These are phyloP conservation scores for Capreolus pygargus DNA, from an alignment of 2,113 vertebrate genomes.

Conservation along the genomic window DNA sequence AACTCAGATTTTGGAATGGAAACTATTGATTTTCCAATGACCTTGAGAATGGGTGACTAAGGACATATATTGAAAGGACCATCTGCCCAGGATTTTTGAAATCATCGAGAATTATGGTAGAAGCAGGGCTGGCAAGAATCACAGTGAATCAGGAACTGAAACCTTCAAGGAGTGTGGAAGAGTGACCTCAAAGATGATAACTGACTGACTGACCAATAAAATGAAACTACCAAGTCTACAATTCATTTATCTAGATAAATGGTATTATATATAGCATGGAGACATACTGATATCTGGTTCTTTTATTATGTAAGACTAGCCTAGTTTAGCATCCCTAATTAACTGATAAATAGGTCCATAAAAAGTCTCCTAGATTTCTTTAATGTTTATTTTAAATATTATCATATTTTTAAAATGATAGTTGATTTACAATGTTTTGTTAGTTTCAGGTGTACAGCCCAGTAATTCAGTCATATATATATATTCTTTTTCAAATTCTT, in stretches of 20 bases:
- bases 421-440: background rate
- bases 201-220: background rate
- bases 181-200: background rate
- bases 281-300: background rate
- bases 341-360: background rate
- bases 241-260: background rate
- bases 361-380: background rate
- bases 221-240: background rate
- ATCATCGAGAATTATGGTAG: background rate
- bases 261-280: background rate
- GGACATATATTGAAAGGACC: background rate
- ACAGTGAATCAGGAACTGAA: background rate
- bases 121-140: background rate
- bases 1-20: background rate
- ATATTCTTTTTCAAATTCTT: background rate
- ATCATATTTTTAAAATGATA: background rate
- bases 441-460: background rate
- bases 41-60: background rate
- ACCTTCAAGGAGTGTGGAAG: background rate
- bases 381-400: background rate
- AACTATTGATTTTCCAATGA: background rate
- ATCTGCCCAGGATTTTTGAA: background rate
- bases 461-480: background rate
- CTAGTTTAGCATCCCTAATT: background rate
- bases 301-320: background rate